phyloP scores from a whole-genome alignment of 2,797 vertebrate species.

The Sebastes miniatus region DNA sequence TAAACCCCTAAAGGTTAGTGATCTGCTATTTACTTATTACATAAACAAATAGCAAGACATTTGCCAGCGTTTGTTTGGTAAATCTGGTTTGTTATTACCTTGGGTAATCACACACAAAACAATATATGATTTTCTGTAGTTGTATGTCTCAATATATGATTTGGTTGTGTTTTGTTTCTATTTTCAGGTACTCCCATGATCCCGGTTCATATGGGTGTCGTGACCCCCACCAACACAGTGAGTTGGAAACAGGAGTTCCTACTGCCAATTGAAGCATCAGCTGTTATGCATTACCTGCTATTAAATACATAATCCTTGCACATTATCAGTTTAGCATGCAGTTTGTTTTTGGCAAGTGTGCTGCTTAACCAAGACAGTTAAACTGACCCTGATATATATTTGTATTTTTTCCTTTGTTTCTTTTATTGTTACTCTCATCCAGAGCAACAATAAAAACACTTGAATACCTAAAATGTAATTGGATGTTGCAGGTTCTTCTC shows the following conservation, averaged over 20 bases:
- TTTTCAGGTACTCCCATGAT: slow-evolving; percentile 95
- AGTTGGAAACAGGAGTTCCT: slow-evolving; percentile 46
- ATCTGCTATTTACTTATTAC: too few relatives aligned
- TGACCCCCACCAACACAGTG: slow-evolving; percentile 92
- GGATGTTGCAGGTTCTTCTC: slow-evolving; percentile 83
- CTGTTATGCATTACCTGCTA: neutral
- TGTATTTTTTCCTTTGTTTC: neutral
- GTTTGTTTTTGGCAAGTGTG: neutral
- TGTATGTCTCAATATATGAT: neutral
- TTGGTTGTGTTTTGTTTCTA: neutral
- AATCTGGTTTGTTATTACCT: neutral
- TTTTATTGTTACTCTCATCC: neutral
- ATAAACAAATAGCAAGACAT: neutral
- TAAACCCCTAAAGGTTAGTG: neutral
- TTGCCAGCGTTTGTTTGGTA: neutral
- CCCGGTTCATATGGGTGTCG: slow-evolving; percentile 98
- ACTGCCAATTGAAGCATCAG: neutral
- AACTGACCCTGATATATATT: neutral
- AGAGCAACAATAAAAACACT: neutral
- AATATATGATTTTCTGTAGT: neutral
- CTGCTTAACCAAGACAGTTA: neutral
- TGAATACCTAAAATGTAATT: neutral
- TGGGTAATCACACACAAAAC: neutral
- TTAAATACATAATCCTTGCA: neutral
- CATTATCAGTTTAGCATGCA: neutral